phyloP scores from a whole-genome alignment of 2,888 invertebrate genomes.

The Hemicrepidius hirtus region DNA sequence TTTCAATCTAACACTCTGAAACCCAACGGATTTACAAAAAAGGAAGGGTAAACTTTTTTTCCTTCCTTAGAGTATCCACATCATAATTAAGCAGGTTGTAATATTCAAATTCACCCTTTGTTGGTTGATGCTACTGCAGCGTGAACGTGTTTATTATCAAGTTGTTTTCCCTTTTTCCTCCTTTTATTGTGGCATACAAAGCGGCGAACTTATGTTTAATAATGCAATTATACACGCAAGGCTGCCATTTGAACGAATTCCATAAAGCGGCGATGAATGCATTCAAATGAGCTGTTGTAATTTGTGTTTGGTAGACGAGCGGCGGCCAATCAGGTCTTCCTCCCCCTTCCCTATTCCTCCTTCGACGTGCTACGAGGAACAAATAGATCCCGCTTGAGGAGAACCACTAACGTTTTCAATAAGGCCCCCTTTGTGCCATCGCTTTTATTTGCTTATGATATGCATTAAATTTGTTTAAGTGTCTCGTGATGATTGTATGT shows the following conservation, averaged over 20 bases:
- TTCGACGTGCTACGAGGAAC: neutral
- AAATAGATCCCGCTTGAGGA: neutral
- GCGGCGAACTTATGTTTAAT: conserved; percentile 46
- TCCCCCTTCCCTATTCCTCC: neutral
- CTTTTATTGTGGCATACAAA: conserved; percentile 39
- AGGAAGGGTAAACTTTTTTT: neutral
- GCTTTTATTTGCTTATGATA: conserved; percentile 29
- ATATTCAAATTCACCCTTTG: conserved; percentile 27
- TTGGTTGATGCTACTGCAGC: conserved; percentile 24
- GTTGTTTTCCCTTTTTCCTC: conserved; percentile 35
- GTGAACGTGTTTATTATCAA: conserved; percentile 35
- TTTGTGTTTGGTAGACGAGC: conserved; percentile 37
- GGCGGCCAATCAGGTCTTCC: conserved; percentile 28
- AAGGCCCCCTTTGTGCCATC: conserved; percentile 14
- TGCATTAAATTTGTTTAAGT: conserved; percentile 30
- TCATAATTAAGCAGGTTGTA: conserved; percentile 18
- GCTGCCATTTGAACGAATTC: conserved; percentile 46
- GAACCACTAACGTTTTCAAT: conserved; percentile 15
- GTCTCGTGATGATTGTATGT: conserved; percentile 27
- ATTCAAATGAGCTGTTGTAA: conserved; percentile 51
- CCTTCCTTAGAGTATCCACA: neutral
- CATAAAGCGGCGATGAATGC: conserved; percentile 50
- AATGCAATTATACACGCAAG: conserved; percentile 49
- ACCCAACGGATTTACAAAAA: neutral
- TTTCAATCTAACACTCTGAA: no score